Conservation (phyloP, 2,113 vertebrate species). For the Podarcis raffonei region DNA sequence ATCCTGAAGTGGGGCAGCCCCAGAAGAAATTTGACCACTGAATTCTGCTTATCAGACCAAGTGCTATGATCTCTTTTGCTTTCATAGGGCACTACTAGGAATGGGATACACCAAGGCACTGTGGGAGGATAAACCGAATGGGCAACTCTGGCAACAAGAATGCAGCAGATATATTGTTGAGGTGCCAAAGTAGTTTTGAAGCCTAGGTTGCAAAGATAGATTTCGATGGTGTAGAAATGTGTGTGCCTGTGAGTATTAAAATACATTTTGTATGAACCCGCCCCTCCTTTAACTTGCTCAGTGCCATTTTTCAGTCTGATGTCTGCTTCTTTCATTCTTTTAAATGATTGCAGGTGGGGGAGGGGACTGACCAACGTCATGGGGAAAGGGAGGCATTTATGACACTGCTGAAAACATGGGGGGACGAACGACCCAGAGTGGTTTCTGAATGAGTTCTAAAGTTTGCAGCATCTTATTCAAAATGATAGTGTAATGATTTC, state of each 20-base stretch:
- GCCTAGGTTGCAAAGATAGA: too few relatives aligned
- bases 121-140: background rate
- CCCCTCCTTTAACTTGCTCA: background rate
- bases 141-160: background rate
- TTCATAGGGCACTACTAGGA: background rate
- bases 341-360: background rate
- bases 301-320: background rate
- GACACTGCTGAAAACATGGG: background rate
- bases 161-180: background rate
- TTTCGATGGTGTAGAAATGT: background rate
- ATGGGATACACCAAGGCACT: background rate
- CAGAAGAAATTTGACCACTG: background rate
- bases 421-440: background rate
- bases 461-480: background rate
- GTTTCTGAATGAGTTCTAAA: background rate
- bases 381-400: background rate
- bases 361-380: background rate
- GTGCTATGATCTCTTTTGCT: background rate
- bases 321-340: background rate
- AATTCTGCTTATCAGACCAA: background rate
- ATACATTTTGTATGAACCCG: background rate
- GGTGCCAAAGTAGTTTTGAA: background rate
- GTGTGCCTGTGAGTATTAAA: background rate
- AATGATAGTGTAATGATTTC: background rate
- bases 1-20: too few relatives aligned